Percentiles rank a stretch among this genome's conserved stretches.
Evolutionary conservation across 2,888 invertebrate species (phyloP).

Genomic region (Hoplodrina ambigua): DNA sequence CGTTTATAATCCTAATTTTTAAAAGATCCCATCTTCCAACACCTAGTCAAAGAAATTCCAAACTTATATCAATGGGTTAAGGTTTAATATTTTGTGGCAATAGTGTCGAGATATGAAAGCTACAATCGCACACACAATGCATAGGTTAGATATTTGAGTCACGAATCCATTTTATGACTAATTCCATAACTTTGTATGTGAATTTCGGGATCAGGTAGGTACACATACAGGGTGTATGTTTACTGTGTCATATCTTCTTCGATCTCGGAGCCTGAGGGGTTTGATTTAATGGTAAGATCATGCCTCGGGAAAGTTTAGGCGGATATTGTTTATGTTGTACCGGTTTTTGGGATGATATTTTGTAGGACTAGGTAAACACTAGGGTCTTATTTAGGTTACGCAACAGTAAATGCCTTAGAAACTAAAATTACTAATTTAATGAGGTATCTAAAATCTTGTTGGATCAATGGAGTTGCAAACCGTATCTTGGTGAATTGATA

Average conservation of each 20-base stretch:
- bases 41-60: slow-evolving; percentile 21
- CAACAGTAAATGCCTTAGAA: not conserved
- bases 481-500: too few relatives aligned
- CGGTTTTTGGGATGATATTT: slow-evolving; percentile 47
- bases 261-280: slow-evolving; percentile 77
- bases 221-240: slow-evolving; percentile 76
- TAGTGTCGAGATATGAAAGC: slow-evolving; percentile 43
- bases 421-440: not conserved
- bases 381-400: not conserved
- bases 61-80: not conserved
- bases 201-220: slow-evolving; percentile 88
- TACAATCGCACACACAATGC: slow-evolving; percentile 68
- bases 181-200: slow-evolving; percentile 91
- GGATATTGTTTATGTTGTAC: slow-evolving; percentile 58
- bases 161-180: slow-evolving; percentile 90
- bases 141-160: slow-evolving; percentile 90
- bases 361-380: slow-evolving; percentile 7
- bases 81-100: slow-evolving; percentile 45
- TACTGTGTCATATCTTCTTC: slow-evolving; percentile 83
- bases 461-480: not conserved
- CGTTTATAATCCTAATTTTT: slow-evolving; percentile 67
- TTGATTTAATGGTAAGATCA: slow-evolving; percentile 81
- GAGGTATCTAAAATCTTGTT: not conserved
- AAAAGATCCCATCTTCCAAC: slow-evolving; percentile 57
- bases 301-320: slow-evolving; percentile 64